These are phyloP conservation scores for Hylaeus volcanicus DNA, from an alignment of 1,140 invertebrate species.

Conservation along the genomic window DNA sequence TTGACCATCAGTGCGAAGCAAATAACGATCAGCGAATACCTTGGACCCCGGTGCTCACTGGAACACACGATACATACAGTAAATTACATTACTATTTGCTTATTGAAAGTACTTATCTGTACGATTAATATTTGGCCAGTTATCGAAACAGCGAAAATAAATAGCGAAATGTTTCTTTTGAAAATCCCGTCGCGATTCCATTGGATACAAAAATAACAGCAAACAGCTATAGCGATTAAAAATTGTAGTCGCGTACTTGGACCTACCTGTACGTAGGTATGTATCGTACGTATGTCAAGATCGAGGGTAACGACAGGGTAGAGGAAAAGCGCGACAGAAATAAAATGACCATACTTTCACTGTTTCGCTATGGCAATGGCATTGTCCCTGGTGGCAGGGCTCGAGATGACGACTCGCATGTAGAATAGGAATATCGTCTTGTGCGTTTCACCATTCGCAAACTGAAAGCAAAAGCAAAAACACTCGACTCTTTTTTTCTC, in stretches of 20 bases:
- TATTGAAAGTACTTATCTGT: too few species aligned
- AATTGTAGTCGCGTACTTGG: slow-evolving; percentile 1
- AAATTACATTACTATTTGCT: not conserved
- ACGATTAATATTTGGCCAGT: not conserved
- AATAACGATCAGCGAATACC: slow-evolving; percentile 53
- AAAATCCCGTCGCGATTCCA: not conserved
- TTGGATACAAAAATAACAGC: too few species aligned
- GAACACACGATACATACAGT: slow-evolving; percentile 41
- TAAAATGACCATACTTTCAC: slow-evolving; percentile 79
- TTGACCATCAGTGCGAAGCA: slow-evolving; percentile 59
- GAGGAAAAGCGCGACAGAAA: slow-evolving; percentile 60
- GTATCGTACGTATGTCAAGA: slow-evolving; percentile 22
- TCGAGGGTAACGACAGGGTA: slow-evolving; percentile 35
- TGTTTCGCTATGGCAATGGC: slow-evolving; percentile 80
- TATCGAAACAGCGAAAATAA: too few species aligned
- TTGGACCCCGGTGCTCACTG: slow-evolving; percentile 56
- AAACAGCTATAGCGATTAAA: slow-evolving; percentile 29
- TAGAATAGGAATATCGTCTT: slow-evolving; percentile 63
- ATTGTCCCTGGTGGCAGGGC: slow-evolving; percentile 74
- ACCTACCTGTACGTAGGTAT: not conserved
- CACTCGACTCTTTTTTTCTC: slow-evolving; percentile 57
- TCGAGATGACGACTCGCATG: slow-evolving; percentile 70
- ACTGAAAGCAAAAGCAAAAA: slow-evolving; percentile 50
- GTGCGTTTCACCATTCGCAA: slow-evolving; percentile 38
- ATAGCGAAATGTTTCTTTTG: not conserved